These are phyloP conservation scores for Drosophila obscura DNA, from an alignment of 1,140 invertebrate species.

Conservation along the genomic window DNA sequence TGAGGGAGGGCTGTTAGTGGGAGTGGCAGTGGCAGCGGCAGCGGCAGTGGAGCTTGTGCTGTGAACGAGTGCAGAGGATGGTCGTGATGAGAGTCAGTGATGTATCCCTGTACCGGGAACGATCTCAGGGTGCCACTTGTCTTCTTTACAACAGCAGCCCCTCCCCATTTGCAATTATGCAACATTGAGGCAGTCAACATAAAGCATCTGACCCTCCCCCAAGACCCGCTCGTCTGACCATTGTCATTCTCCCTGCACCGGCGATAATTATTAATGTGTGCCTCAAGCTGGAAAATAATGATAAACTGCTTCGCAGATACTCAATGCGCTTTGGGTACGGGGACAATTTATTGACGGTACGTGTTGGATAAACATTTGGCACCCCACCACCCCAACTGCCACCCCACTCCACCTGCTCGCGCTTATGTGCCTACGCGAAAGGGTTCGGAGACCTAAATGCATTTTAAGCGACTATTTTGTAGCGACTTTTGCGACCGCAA, in stretches of 20 bases:
- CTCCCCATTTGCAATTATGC: conserved; percentile 6
- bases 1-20: neutral
- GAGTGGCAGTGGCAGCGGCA: neutral
- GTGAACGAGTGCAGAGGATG: neutral
- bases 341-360: conserved; percentile 37
- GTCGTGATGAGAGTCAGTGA: conserved; percentile 7
- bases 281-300: conserved; percentile 45
- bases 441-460: conserved; percentile 16
- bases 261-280: conserved; percentile 39
- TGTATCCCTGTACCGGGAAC: too few species aligned
- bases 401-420: conserved; percentile 2
- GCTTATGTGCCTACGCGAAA: conserved; percentile 12
- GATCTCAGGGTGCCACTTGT: too few species aligned
- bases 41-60: too few species aligned
- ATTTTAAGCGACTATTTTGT: conserved; percentile 15
- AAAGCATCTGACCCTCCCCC: neutral
- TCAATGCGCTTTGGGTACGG: conserved; percentile 16
- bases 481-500: conserved; percentile 35
- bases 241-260: conserved; percentile 1
- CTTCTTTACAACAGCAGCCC: neutral
- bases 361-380: conserved; percentile 33
- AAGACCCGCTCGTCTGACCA: neutral
- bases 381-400: neutral
- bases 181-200: neutral
- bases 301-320: conserved; percentile 35